A percentile compares a stretch with the other conserved stretches of the same genome.
Evolutionary conservation across 2,888 invertebrate genomes (phyloP).

Genomic region (Arge pagana): DNA sequence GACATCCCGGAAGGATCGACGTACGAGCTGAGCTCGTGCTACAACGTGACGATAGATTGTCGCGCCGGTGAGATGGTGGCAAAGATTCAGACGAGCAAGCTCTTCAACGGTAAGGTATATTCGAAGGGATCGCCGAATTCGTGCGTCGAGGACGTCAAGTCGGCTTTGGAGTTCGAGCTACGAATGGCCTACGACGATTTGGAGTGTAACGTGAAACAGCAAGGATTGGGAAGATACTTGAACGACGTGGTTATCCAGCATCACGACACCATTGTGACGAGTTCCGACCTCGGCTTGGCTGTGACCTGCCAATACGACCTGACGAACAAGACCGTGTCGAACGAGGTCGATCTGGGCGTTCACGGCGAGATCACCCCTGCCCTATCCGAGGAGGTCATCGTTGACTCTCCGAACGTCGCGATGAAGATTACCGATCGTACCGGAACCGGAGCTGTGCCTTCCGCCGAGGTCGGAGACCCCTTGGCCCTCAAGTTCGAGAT

Average conservation of each 20-base stretch:
- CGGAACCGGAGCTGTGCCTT: slow-evolving; percentile 81
- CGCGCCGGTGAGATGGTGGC: slow-evolving; percentile 92
- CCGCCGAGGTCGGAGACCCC: slow-evolving; percentile 92
- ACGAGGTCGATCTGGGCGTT: slow-evolving; percentile 88
- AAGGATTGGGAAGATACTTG: slow-evolving; percentile 82
- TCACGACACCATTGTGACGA: slow-evolving; percentile 94
- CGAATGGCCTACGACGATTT: slow-evolving; percentile 91
- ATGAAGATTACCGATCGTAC: slow-evolving; percentile 90
- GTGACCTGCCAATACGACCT: slow-evolving; percentile 94
- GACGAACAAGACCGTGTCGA: slow-evolving; percentile 91
- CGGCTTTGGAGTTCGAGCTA: slow-evolving; percentile 87
- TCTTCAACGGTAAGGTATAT: slow-evolving; percentile 94
- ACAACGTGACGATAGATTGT: slow-evolving; percentile 93
- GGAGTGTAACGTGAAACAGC: slow-evolving; percentile 90
- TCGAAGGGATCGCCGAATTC: slow-evolving; percentile 93
- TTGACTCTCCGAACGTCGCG: slow-evolving; percentile 92
- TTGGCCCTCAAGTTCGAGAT: slow-evolving; percentile 90
- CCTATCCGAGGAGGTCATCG: slow-evolving; percentile 87
- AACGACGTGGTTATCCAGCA: slow-evolving; percentile 95
- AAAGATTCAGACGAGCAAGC: slow-evolving; percentile 86
- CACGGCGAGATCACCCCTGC: slow-evolving; percentile 86
- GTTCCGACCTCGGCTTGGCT: slow-evolving; percentile 89
- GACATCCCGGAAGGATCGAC: slow-evolving; percentile 91
- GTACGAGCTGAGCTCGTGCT: slow-evolving; percentile 90
- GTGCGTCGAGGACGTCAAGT: slow-evolving; percentile 87